A percentile compares a stretch with the other conserved stretches of the same genome.
Conservation (phyloP, 2,113 vertebrate species). For the Anhinga anhinga region DNA sequence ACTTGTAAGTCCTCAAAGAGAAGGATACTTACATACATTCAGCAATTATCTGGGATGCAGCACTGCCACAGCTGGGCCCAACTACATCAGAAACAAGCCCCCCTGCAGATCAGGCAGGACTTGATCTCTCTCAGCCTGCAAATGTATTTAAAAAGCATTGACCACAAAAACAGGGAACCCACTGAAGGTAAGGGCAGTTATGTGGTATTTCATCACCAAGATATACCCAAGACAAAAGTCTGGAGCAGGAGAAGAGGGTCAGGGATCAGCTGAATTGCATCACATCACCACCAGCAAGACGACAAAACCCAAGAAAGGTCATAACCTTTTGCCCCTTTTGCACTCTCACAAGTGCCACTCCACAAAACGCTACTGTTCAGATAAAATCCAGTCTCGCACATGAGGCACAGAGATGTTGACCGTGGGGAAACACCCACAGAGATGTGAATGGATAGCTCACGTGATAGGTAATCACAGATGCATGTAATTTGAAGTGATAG, state of each 20-base stretch:
- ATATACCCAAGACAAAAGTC: background rate
- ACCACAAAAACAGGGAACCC: background rate
- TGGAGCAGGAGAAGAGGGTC: background rate
- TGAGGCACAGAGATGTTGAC: background rate
- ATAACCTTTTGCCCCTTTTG: background rate
- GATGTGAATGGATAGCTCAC: background rate
- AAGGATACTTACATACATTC: background rate
- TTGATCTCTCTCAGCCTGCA: background rate
- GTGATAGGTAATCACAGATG: background rate
- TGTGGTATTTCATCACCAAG: background rate
- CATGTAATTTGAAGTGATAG: background rate
- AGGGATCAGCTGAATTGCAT: background rate
- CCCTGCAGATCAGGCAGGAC: background rate
- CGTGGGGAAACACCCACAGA: background rate
- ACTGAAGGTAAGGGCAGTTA: background rate
- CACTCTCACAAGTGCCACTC: background rate
- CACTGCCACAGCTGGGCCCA: background rate
- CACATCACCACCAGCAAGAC: background rate
- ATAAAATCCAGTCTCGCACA: background rate
- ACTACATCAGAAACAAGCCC: background rate
- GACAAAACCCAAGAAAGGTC: background rate
- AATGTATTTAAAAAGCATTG: background rate
- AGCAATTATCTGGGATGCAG: background rate
- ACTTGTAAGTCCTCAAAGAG: background rate
- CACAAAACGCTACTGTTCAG: background rate